Percentiles rank a stretch among this genome's conserved stretches.
These are phyloP conservation scores for Crocidura indochinensis DNA, from an alignment of 2,797 vertebrate species.

Conservation along the genomic window DNA sequence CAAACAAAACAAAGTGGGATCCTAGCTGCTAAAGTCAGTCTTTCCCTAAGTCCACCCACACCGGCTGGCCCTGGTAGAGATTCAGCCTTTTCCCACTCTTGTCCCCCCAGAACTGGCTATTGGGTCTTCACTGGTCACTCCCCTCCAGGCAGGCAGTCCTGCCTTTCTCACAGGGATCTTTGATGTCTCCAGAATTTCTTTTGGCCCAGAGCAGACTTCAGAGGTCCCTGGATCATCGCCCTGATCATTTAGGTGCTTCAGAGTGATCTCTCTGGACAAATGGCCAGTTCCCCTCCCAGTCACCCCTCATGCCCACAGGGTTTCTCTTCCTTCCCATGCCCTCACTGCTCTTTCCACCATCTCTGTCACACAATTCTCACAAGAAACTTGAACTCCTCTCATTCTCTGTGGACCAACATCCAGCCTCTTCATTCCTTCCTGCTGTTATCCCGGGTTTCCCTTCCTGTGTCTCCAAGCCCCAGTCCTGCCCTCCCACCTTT, in stretches of 20 bases:
- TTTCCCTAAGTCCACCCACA: not conserved
- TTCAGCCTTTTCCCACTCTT: no score
- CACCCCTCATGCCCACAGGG: no score
- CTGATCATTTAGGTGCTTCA: no score
- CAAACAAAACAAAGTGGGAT: not conserved
- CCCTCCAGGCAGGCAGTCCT: not conserved
- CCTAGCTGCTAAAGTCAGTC: not conserved
- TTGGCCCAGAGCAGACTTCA: no score
- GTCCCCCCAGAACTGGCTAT: no score
- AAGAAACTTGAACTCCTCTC: not conserved
- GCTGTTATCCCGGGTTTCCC: not conserved
- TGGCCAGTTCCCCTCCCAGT: no score
- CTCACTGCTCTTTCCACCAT: not conserved
- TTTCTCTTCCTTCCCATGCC: no score
- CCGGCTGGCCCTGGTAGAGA: not conserved
- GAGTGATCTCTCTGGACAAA: no score
- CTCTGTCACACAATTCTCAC: not conserved
- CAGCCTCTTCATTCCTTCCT: not conserved
- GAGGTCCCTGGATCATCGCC: no score
- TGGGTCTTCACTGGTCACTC: no score
- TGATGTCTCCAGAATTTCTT: no score
- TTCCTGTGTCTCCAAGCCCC: not conserved
- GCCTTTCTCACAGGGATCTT: not conserved
- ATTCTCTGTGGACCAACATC: not conserved
- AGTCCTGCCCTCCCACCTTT: no score